phyloP scores from a whole-genome alignment of 2,113 vertebrate species.

The Silurus meridionalis region DNA sequence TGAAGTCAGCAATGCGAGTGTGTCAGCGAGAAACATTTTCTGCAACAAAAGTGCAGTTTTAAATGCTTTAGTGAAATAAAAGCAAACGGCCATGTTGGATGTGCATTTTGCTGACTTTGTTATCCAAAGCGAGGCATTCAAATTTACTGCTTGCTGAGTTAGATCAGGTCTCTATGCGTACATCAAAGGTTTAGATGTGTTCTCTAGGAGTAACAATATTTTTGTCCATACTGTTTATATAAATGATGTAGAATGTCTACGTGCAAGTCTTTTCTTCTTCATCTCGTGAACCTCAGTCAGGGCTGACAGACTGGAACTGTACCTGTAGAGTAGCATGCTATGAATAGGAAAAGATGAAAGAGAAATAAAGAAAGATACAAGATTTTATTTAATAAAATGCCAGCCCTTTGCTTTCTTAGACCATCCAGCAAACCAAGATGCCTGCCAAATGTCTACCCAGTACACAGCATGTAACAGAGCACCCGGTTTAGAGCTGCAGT shows the following conservation, averaged over 20 bases:
- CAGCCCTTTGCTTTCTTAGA: neutral
- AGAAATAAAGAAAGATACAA: neutral
- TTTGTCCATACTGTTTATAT: too few species aligned
- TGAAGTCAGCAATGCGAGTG: neutral
- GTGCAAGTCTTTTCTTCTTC: neutral
- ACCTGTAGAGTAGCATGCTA: neutral
- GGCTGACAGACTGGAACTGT: neutral
- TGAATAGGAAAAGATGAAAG: neutral
- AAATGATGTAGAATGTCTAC: neutral
- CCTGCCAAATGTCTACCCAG: neutral
- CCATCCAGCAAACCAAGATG: neutral
- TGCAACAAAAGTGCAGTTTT: neutral
- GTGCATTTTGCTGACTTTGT: neutral
- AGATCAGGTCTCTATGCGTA: neutral
- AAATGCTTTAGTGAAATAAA: neutral
- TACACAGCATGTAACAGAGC: slow-evolving; percentile 28
- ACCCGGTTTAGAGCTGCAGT: slow-evolving; percentile 32
- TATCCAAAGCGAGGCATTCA: neutral
- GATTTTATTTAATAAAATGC: neutral
- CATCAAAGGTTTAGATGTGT: neutral
- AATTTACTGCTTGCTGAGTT: neutral
- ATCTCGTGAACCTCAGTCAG: neutral
- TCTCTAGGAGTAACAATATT: neutral
- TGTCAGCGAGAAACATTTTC: neutral
- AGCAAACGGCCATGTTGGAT: too few species aligned